Evolutionary conservation across 1,140 invertebrate species (phyloP).

Genomic region (Centruroides sculpturatus): DNA sequence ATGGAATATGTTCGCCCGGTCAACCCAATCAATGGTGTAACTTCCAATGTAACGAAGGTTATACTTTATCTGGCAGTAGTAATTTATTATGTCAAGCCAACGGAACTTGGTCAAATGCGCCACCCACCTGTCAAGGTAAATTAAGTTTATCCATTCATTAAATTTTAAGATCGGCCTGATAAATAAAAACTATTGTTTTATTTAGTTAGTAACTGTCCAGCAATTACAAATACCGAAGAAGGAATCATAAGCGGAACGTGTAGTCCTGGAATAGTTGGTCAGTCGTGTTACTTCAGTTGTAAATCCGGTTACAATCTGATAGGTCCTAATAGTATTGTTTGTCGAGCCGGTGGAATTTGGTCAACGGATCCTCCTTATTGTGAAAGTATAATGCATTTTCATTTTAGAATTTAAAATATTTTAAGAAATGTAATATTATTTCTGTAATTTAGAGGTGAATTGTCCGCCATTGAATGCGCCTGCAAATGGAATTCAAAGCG

Average conservation of each 20-base stretch:
- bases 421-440: too few relatives aligned
- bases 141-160: not conserved
- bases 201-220: too few relatives aligned
- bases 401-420: too few relatives aligned
- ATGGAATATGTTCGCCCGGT: not conserved
- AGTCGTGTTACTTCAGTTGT: conserved; percentile 12
- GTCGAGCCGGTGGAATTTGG: conserved; percentile 11
- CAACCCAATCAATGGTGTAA: conserved; percentile 24
- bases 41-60: conserved; percentile 30
- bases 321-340: conserved; percentile 7
- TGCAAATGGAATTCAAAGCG: not conserved
- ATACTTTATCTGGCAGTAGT: conserved; percentile 27
- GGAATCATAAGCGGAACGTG: conserved; percentile 1
- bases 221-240: not conserved
- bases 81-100: conserved; percentile 30
- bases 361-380: conserved; percentile 5
- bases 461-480: conserved; percentile 6
- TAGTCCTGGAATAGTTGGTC: not conserved
- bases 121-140: conserved; percentile 11
- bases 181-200: too few relatives aligned
- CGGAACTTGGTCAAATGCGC: conserved; percentile 28
- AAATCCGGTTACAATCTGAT: conserved; percentile 7
- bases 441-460: too few relatives aligned
- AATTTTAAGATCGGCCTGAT: too few relatives aligned
- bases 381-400: not conserved